A percentile compares a stretch with the other conserved stretches of the same genome.
phyloP scores from a whole-genome alignment of 1,140 invertebrate genomes.

The Drosophila elegans region DNA sequence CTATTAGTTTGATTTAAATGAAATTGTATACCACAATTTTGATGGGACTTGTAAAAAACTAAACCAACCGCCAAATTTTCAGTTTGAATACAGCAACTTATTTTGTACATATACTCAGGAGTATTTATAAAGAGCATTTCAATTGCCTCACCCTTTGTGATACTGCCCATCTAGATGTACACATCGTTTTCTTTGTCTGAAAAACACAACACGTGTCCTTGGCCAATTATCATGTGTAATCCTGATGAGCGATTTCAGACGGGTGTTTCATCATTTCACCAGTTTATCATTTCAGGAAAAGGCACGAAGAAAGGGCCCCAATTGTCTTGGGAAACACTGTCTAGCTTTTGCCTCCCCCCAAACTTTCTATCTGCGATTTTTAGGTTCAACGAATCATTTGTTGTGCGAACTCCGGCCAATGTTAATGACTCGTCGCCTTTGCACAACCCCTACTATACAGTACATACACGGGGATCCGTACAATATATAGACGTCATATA shows the following conservation, averaged over 20 bases:
- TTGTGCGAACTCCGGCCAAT: conserved; percentile 37
- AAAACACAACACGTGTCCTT: conserved; percentile 20
- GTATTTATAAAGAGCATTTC: background rate
- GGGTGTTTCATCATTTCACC: conserved; percentile 15
- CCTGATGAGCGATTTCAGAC: background rate
- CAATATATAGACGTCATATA: conserved; percentile 13
- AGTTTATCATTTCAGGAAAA: conserved; percentile 1
- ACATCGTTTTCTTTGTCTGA: conserved; percentile 11
- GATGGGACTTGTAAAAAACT: conserved; percentile 1
- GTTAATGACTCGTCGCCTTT: conserved; percentile 33
- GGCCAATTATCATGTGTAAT: conserved; percentile 21
- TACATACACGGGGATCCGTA: background rate
- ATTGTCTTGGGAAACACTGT: conserved; percentile 1
- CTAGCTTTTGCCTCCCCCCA: background rate
- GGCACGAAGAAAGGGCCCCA: background rate
- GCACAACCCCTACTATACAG: conserved; percentile 20
- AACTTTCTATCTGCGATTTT: conserved; percentile 13
- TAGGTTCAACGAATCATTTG: conserved; percentile 39
- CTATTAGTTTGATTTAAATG: too few relatives aligned
- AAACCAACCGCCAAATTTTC: conserved; percentile 4
- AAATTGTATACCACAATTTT: too few relatives aligned
- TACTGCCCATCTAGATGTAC: conserved; percentile 8
- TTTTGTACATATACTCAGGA: too few relatives aligned
- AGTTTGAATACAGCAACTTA: background rate
- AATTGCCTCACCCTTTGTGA: conserved; percentile 3